phyloP scores from a whole-genome alignment of 1,140 invertebrate species.

The Drosophila sp. region DNA sequence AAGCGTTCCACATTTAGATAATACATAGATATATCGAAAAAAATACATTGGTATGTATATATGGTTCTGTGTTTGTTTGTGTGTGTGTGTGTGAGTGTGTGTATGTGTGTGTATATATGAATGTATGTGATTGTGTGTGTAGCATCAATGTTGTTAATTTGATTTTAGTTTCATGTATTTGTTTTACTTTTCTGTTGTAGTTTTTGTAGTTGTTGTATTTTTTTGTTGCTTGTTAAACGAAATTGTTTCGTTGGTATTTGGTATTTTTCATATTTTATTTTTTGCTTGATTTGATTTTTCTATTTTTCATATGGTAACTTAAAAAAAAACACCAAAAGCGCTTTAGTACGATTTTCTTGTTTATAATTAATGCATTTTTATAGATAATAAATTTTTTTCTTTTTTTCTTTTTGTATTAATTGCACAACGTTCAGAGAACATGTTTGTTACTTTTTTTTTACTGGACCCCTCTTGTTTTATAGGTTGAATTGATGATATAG shows the following conservation, averaged over 20 bases:
- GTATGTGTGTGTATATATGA: slow-evolving; percentile 25
- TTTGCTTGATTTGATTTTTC: slow-evolving; percentile 46
- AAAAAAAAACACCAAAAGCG: slow-evolving; percentile 81
- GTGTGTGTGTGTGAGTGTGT: slow-evolving; percentile 18
- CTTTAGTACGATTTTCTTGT: slow-evolving; percentile 70
- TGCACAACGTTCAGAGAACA: slow-evolving; percentile 76
- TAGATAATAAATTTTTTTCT: slow-evolving; percentile 43
- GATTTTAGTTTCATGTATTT: slow-evolving; percentile 47
- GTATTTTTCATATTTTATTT: slow-evolving; percentile 42
- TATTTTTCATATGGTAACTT: slow-evolving; percentile 53
- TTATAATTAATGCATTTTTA: slow-evolving; percentile 71
- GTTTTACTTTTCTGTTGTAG: slow-evolving; percentile 23
- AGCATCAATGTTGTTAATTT: slow-evolving; percentile 63
- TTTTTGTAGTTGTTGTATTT: slow-evolving; percentile 27
- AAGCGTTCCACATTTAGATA: slow-evolving; percentile 84
- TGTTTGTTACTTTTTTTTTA: slow-evolving; percentile 51
- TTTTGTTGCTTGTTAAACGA: slow-evolving; percentile 39
- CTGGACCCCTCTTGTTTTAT: slow-evolving; percentile 79
- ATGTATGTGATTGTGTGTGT: slow-evolving; percentile 42
- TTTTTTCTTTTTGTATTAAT: slow-evolving; percentile 51
- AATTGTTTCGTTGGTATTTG: slow-evolving; percentile 37
- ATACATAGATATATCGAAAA: slow-evolving; percentile 78
- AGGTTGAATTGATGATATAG: slow-evolving; percentile 50
- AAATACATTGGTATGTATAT: slow-evolving; percentile 49
- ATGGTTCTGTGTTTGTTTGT: slow-evolving; percentile 16